A percentile compares a stretch with the other conserved stretches of the same genome.
These are phyloP conservation scores for Philypnodon macrostomus DNA, from an alignment of 2,797 vertebrate species.

Conservation along the genomic window DNA sequence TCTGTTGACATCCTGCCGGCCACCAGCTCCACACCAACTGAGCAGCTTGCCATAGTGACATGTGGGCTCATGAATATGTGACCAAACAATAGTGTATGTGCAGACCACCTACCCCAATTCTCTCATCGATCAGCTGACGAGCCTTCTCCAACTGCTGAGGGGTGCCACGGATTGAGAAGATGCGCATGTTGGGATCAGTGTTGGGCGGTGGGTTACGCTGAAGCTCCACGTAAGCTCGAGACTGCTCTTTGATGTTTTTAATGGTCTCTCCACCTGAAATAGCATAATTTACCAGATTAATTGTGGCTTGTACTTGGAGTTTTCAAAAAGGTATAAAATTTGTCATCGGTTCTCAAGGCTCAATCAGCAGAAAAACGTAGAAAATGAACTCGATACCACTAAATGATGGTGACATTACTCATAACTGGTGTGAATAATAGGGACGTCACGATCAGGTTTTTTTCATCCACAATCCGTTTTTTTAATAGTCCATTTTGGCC, in stretches of 20 bases:
- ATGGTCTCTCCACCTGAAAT: conserved; percentile 93
- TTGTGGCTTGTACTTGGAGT: background rate
- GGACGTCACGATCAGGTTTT: no score
- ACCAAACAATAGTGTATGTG: conserved; percentile 54
- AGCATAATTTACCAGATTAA: background rate
- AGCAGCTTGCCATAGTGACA: conserved; percentile 55
- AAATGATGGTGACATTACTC: no score
- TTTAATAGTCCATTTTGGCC: no score
- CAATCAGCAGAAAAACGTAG: no score
- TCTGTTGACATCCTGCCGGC: conserved; percentile 69
- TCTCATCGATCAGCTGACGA: conserved; percentile 96
- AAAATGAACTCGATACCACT: no score
- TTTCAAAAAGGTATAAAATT: no score
- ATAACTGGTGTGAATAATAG: no score
- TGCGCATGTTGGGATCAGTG: conserved; percentile 90
- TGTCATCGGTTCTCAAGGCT: no score
- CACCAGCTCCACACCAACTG: conserved; percentile 55
- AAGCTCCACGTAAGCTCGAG: conserved; percentile 94
- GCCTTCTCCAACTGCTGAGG: conserved; percentile 95
- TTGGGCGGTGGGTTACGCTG: conserved; percentile 94
- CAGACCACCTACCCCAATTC: conserved; percentile 87
- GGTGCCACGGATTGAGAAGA: conserved; percentile 94
- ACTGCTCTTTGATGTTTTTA: conserved; percentile 98
- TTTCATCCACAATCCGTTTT: no score
- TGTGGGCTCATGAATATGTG: conserved; percentile 75